Percentiles rank a stretch among this genome's conserved stretches.
phyloP scores from a whole-genome alignment of 2,113 vertebrate genomes.

The Laticauda laticaudata region DNA sequence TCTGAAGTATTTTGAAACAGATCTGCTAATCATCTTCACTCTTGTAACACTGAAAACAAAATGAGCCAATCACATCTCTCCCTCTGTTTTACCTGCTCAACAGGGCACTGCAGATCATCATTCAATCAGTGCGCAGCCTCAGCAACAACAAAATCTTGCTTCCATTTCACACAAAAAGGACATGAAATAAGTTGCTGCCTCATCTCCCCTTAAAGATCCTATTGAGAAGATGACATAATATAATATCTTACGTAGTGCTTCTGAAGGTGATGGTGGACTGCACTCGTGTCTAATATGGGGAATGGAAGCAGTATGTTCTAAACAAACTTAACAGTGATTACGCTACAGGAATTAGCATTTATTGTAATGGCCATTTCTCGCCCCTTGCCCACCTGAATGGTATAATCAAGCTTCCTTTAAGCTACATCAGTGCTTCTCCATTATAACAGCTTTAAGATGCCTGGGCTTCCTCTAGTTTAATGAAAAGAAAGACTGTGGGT shows the following conservation, averaged over 20 bases:
- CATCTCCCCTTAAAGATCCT: not conserved
- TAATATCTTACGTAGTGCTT: not conserved
- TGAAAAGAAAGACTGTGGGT: not conserved
- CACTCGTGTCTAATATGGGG: not conserved
- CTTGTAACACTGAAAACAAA: not conserved
- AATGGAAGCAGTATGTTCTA: not conserved
- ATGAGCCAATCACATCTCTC: not conserved
- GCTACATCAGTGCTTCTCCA: not conserved
- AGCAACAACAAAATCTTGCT: not conserved
- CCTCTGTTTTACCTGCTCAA: not conserved
- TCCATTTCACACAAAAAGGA: not conserved
- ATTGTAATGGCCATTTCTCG: not conserved
- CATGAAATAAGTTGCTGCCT: not conserved
- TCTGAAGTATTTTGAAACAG: not conserved
- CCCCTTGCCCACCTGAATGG: not conserved
- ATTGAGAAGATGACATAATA: not conserved
- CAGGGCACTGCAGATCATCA: not conserved
- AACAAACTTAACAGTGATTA: not conserved
- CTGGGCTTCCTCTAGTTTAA: not conserved
- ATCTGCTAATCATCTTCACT: not conserved
- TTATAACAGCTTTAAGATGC: not conserved
- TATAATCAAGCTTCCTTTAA: not conserved
- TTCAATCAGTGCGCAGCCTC: not conserved
- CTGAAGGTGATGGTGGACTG: not conserved
- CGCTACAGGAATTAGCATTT: not conserved